Evolutionary conservation across 2,888 invertebrate species (phyloP).

Genomic region (Polydrusus tereticollis): DNA sequence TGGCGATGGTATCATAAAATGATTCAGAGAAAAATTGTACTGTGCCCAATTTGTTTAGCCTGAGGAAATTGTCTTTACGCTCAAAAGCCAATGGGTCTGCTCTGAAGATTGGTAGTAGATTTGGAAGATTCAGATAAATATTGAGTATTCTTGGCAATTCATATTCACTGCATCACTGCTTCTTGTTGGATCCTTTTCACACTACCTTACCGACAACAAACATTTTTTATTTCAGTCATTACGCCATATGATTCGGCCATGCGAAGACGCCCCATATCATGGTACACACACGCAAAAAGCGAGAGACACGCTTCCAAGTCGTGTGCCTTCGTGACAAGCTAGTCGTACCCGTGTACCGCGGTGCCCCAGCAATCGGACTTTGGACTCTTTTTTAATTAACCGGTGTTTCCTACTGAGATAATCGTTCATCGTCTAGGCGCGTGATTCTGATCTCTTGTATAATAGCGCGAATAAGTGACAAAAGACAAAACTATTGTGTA

Average conservation of each 20-base stretch:
- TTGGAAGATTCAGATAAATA: too few relatives aligned
- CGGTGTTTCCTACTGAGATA: constrained; percentile 24
- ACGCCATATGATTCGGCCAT: neutral
- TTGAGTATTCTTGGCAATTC: too few relatives aligned
- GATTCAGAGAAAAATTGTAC: too few relatives aligned
- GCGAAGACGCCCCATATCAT: neutral
- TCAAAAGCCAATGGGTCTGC: too few relatives aligned
- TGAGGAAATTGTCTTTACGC: too few relatives aligned
- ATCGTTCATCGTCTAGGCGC: neutral
- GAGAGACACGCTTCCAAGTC: constrained; percentile 14
- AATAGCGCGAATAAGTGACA: neutral
- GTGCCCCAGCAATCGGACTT: constrained; percentile 9
- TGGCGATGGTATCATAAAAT: too few relatives aligned
- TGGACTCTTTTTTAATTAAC: constrained; percentile 10
- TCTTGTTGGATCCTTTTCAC: too few relatives aligned
- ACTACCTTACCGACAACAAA: too few relatives aligned
- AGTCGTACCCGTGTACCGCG: constrained; percentile 11
- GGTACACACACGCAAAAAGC: constrained; percentile 9
- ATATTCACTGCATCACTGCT: too few relatives aligned
- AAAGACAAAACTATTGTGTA: neutral
- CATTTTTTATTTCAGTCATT: too few relatives aligned
- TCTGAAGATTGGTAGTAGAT: too few relatives aligned
- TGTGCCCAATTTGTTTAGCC: too few relatives aligned
- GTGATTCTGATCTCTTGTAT: neutral
- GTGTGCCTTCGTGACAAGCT: constrained; percentile 23